phyloP scores from a whole-genome alignment of 2,888 invertebrate genomes.

The Hermodice carunculata region DNA sequence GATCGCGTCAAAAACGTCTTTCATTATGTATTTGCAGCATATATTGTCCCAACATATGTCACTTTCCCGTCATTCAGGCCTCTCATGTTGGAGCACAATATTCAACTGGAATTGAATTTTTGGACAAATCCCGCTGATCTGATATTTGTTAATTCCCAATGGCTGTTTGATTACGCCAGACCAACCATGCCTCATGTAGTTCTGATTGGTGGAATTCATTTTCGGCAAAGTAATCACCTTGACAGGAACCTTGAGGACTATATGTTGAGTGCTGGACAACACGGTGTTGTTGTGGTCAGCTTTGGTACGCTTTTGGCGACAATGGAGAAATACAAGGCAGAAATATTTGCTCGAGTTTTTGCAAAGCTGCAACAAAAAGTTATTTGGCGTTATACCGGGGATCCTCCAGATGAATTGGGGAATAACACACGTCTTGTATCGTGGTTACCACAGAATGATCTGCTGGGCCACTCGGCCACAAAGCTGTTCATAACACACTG shows the following conservation, averaged over 20 bases:
- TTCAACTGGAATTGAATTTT: no score
- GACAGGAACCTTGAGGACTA: background rate
- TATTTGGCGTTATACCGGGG: slow-evolving; percentile 12
- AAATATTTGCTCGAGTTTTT: slow-evolving; percentile 10
- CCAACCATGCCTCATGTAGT: slow-evolving; percentile 18
- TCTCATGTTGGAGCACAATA: no score
- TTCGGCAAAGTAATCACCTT: background rate
- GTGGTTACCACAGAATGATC: slow-evolving; percentile 19
- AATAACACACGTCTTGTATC: slow-evolving; percentile 8
- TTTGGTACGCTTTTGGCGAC: slow-evolving; percentile 14
- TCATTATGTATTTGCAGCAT: no score
- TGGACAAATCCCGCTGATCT: no score
- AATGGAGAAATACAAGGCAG: background rate
- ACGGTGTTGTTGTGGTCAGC: slow-evolving; percentile 18
- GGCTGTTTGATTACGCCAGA: slow-evolving; percentile 5
- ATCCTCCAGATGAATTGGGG: background rate
- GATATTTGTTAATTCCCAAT: slow-evolving; percentile 11
- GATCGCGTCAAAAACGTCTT: slow-evolving; percentile 13
- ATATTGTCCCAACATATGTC: no score
- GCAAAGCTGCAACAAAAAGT: slow-evolving; percentile 10
- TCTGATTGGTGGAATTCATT: slow-evolving; percentile 7
- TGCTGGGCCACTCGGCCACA: slow-evolving; percentile 7
- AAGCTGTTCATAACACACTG: slow-evolving; percentile 21
- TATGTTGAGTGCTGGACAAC: slow-evolving; percentile 6
- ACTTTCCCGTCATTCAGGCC: no score